Evolutionary conservation across 1,140 invertebrate genomes (phyloP).

Genomic region (Zaprionus lachaisei): DNA sequence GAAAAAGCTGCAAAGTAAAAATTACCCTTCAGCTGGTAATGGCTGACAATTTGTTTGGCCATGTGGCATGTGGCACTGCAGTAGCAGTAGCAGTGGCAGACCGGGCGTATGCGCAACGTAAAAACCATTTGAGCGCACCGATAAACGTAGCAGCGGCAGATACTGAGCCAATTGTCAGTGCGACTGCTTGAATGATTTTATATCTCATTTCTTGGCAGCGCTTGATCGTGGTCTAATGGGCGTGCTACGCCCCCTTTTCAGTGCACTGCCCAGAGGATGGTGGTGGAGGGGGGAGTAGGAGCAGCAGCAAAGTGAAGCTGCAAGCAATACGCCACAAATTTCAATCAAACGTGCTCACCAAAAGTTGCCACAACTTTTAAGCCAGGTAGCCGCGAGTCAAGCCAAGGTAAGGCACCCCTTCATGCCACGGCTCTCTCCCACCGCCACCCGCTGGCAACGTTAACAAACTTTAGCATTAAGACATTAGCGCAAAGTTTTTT

Average conservation of each 20-base stretch:
- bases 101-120: not conserved
- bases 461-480: slow-evolving; percentile 83
- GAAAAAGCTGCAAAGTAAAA: slow-evolving; percentile 76
- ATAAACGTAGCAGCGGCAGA: slow-evolving; percentile 43
- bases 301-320: slow-evolving; percentile 42
- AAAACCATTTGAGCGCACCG: slow-evolving; percentile 32
- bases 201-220: slow-evolving; percentile 52
- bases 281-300: not conserved
- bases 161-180: slow-evolving; percentile 10
- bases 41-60: slow-evolving; percentile 75
- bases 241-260: not conserved
- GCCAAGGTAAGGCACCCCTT: not conserved
- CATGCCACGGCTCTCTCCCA: not conserved
- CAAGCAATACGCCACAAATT: slow-evolving; percentile 77
- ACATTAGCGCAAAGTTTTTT: slow-evolving; percentile 80
- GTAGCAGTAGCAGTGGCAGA: slow-evolving; percentile 16
- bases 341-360: slow-evolving; percentile 79
- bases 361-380: slow-evolving; percentile 73
- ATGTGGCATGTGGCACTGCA: not conserved
- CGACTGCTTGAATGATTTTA: slow-evolving; percentile 40
- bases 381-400: slow-evolving; percentile 42
- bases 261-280: slow-evolving; percentile 7
- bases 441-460: slow-evolving; percentile 33
- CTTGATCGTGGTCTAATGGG: slow-evolving; percentile 56
- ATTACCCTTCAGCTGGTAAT: slow-evolving; percentile 81